phyloP scores from a whole-genome alignment of 23 tunicate species.

The Trididemnum miniatum region DNA sequence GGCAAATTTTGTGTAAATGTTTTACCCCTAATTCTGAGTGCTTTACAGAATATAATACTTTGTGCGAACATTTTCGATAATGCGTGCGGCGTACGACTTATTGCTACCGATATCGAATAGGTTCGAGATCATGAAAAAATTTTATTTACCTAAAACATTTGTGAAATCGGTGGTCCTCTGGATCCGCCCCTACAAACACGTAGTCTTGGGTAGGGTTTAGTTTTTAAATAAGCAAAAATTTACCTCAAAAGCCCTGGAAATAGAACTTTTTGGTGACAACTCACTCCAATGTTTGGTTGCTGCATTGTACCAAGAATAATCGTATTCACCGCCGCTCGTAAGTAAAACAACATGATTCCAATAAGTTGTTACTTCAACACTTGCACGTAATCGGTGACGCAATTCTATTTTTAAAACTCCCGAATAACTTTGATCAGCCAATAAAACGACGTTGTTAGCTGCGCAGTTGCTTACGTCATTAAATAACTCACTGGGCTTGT shows the following conservation, averaged over 20 bases:
- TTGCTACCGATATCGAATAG: no score
- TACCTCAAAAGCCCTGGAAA: conserved; percentile 44
- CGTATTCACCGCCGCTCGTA: conserved; percentile 42
- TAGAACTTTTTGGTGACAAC: conserved; percentile 20
- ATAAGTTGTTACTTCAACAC: neutral
- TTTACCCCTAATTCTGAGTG: no score
- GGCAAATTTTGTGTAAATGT: no score
- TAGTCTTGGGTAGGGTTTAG: no score
- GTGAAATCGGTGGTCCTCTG: no score
- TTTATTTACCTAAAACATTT: no score
- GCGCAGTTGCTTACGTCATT: conserved; percentile 54
- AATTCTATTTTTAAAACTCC: conserved; percentile 33
- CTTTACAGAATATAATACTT: no score
- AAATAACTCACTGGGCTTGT: conserved; percentile 41
- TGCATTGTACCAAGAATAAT: conserved; percentile 47
- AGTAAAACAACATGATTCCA: conserved; percentile 52
- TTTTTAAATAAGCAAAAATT: no score
- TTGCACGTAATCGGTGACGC: conserved; percentile 5
- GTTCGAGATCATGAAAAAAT: no score
- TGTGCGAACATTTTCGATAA: no score
- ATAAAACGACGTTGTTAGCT: conserved; percentile 65
- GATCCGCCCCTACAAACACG: no score
- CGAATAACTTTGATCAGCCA: conserved; percentile 85
- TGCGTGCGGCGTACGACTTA: no score
- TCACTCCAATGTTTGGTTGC: conserved; percentile 53